These are phyloP conservation scores for Percopsis omiscomaycus DNA, from an alignment of 2,797 vertebrate genomes.

Conservation along the genomic window DNA sequence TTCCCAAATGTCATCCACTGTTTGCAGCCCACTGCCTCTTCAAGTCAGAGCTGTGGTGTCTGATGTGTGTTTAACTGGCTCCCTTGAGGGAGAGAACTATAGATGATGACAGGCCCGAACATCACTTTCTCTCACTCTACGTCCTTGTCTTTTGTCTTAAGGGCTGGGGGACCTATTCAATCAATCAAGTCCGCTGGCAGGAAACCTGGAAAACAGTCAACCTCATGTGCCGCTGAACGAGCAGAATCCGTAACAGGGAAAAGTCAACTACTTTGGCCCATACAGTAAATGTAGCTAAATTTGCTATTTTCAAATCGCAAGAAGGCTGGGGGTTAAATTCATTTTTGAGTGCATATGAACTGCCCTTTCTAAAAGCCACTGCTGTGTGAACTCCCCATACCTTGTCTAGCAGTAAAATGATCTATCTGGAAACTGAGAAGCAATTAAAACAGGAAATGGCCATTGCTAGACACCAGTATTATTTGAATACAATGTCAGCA, in stretches of 20 bases:
- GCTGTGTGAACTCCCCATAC: no score
- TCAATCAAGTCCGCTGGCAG: constrained; percentile 35
- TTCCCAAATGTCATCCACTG: constrained; percentile 52
- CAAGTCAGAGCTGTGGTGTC: constrained; percentile 35
- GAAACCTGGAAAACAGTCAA: constrained; percentile 43
- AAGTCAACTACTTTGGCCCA: neutral
- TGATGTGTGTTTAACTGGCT: constrained; percentile 68
- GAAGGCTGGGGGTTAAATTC: no score
- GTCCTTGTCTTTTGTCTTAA: constrained; percentile 62
- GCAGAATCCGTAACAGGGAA: neutral
- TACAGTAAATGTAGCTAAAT: no score
- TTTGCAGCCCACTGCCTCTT: constrained; percentile 55
- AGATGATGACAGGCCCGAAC: constrained; percentile 62
- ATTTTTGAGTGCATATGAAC: no score
- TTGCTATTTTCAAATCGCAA: no score
- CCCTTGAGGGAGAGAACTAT: constrained; percentile 55
- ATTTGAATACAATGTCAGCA: constrained; percentile 26
- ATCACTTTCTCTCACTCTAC: constrained; percentile 57
- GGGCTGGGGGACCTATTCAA: constrained; percentile 50
- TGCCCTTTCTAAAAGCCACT: no score
- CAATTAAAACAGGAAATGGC: constrained; percentile 12
- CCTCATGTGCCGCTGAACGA: constrained; percentile 18
- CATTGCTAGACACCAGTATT: neutral
- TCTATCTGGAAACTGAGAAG: neutral
- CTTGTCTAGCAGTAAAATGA: no score